Conservation (phyloP, 2,888 invertebrate species). For the Zelleria hepariella region DNA sequence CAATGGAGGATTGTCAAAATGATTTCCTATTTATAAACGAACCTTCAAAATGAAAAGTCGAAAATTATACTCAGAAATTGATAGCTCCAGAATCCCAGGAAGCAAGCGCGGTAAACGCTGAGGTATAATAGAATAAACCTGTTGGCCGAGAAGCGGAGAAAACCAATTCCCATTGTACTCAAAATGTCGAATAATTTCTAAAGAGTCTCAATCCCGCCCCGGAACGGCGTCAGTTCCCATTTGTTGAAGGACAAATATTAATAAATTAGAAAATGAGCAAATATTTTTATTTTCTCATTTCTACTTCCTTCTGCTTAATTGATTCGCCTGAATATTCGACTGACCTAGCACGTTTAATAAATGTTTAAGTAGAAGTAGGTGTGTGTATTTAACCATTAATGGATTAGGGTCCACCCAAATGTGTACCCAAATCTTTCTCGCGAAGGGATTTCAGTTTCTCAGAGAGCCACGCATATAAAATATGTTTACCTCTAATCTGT, state of each 20-base stretch:
- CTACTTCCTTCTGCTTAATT: background rate
- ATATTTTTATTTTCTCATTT: background rate
- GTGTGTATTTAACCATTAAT: background rate
- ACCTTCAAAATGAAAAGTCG: background rate
- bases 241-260: conserved; percentile 4
- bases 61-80: background rate
- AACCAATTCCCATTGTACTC: conserved; percentile 16
- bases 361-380: background rate
- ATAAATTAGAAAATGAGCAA: background rate
- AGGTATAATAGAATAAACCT: background rate
- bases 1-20: background rate
- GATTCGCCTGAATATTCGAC: background rate
- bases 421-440: background rate
- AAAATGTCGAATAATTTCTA: conserved; percentile 13
- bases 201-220: conserved; percentile 12
- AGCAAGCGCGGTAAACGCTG: background rate
- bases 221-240: conserved; percentile 23
- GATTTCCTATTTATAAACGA: background rate
- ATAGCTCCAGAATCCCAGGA: background rate
- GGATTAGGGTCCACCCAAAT: background rate
- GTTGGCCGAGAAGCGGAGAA: background rate
- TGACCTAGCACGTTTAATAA: background rate
- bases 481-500: background rate
- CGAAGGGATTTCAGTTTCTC: background rate
- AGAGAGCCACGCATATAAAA: background rate